Evolutionary conservation across 2,888 invertebrate genomes (phyloP).

Genomic region (Abrostola triplasia): DNA sequence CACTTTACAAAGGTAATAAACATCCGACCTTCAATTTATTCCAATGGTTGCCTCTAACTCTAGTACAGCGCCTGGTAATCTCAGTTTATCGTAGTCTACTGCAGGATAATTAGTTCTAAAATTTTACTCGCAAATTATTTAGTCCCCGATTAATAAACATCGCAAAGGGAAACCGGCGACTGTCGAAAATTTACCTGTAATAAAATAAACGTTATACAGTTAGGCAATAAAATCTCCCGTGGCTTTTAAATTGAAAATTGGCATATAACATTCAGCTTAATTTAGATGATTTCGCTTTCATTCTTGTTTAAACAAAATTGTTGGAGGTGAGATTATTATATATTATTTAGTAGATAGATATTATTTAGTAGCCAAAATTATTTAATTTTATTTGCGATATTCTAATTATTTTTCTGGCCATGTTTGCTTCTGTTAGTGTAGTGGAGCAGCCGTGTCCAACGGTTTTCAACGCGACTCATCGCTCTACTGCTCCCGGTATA

Average conservation of each 20-base stretch:
- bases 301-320: constrained; percentile 19
- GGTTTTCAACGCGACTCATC: no score
- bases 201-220: constrained; percentile 46
- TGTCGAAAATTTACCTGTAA: constrained; percentile 43
- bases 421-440: no score
- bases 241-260: constrained; percentile 51
- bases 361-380: no score
- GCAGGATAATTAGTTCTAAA: constrained; percentile 52
- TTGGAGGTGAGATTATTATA: no score
- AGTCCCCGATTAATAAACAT: constrained; percentile 49
- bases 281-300: constrained; percentile 41
- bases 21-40: constrained; percentile 42
- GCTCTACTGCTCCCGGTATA: no score
- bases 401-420: no score
- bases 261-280: constrained; percentile 45
- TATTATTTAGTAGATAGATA: no score
- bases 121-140: constrained; percentile 51
- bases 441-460: no score
- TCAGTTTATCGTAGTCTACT: constrained; percentile 49
- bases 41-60: constrained; percentile 34
- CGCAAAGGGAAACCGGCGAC: constrained; percentile 12
- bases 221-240: constrained; percentile 39
- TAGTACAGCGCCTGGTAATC: constrained; percentile 41
- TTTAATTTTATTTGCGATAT: no score
- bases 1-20: constrained; percentile 45